Conservation (phyloP, 2,888 invertebrate genomes). For the Apotomis capreana region DNA sequence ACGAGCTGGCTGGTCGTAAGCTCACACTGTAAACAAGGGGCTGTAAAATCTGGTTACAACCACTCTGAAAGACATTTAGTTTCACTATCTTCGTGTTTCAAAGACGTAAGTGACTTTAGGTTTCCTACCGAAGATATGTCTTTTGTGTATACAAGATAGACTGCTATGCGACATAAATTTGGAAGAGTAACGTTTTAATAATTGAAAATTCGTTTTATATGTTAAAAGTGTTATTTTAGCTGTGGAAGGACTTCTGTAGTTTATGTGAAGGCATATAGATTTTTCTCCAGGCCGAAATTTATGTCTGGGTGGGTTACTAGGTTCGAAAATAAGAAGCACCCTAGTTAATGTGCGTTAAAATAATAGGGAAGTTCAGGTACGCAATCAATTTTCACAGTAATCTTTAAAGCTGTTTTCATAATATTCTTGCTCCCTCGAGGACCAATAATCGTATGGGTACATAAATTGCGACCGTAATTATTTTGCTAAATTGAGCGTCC, state of each 20-base stretch:
- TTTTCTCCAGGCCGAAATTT: too few relatives aligned
- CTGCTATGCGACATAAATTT: too few relatives aligned
- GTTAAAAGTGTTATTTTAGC: too few relatives aligned
- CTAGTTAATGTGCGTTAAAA: too few relatives aligned
- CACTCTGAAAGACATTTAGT: conserved; percentile 19
- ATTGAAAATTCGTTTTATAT: too few relatives aligned
- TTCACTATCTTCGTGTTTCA: background rate
- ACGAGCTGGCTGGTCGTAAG: conserved; percentile 16
- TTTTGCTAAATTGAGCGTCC: conserved; percentile 57
- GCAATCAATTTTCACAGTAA: background rate
- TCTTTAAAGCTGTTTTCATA: conserved; percentile 41
- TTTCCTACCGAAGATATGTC: background rate
- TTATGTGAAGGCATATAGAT: too few relatives aligned
- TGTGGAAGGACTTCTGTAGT: too few relatives aligned
- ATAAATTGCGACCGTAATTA: conserved; percentile 67
- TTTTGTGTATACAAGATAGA: background rate
- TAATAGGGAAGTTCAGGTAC: background rate
- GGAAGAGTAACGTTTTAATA: too few relatives aligned
- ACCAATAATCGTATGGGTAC: conserved; percentile 53
- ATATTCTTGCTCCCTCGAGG: conserved; percentile 54
- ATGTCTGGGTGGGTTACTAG: too few relatives aligned
- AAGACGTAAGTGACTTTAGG: background rate
- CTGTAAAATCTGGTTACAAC: conserved; percentile 18
- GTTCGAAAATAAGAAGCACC: too few relatives aligned
- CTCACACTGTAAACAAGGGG: conserved; percentile 10